These are phyloP conservation scores for Sebastes schlegelii DNA, from an alignment of 2,113 vertebrate species.

Conservation along the genomic window DNA sequence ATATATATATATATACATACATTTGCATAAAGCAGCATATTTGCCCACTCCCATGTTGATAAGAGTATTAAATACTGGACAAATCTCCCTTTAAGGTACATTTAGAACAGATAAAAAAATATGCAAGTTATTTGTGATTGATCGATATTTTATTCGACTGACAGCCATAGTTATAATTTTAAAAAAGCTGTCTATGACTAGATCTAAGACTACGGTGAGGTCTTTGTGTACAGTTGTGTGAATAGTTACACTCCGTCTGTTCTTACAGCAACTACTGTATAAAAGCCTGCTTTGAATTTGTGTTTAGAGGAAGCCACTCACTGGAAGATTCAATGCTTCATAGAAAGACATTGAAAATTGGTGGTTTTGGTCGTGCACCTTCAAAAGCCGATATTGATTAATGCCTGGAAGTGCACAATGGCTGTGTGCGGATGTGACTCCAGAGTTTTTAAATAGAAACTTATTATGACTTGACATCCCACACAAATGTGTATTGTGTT, in stretches of 20 bases:
- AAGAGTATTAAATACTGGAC: no score
- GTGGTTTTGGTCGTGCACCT: conserved; percentile 15
- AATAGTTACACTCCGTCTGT: conserved; percentile 13
- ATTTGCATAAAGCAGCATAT: no score
- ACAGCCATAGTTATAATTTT: no score
- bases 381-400: conserved; percentile 52
- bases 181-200: background rate
- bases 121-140: no score
- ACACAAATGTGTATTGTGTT: conserved; percentile 60
- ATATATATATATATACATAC: no score
- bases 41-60: no score
- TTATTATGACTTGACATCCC: conserved; percentile 47
- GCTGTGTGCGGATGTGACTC: conserved; percentile 8
- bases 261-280: conserved; percentile 12
- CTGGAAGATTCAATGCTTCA: background rate
- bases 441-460: conserved; percentile 57
- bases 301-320: background rate
- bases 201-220: background rate
- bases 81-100: no score
- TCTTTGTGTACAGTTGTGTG: conserved; percentile 19
- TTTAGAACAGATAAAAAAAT: no score
- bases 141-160: no score
- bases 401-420: conserved; percentile 22
- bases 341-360: conserved; percentile 29
- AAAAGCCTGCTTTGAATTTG: conserved; percentile 2